Evolutionary conservation across 2,888 invertebrate genomes (phyloP).

Genomic region (Eristalis intricaria): DNA sequence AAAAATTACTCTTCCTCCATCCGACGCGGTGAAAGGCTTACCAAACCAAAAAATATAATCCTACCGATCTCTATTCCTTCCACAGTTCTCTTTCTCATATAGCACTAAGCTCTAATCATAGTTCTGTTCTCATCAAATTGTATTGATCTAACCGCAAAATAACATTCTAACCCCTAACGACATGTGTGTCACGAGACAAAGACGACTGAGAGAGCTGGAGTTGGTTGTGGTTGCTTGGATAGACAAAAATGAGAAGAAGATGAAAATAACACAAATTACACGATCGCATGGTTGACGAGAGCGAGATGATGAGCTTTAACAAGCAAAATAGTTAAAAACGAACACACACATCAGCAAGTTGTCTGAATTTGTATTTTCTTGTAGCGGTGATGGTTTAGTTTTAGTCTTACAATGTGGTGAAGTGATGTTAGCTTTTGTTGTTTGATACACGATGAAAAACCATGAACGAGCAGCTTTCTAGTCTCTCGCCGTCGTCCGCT

Average conservation of each 20-base stretch:
- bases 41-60: constrained; percentile 2
- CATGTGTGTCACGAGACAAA: neutral
- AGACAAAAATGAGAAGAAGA: neutral
- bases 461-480: no score
- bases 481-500: no score
- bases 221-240: neutral
- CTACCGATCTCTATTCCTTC: constrained; percentile 9
- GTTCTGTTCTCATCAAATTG: neutral
- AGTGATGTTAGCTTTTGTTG: no score
- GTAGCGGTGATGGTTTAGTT: no score
- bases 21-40: constrained; percentile 45
- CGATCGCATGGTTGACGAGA: neutral
- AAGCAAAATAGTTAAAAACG: no score
- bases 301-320: neutral
- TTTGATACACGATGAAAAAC: no score
- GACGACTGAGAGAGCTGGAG: neutral
- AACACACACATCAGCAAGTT: no score
- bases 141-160: neutral
- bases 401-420: no score
- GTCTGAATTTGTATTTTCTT: no score
- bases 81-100: constrained; percentile 8
- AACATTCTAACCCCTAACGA: neutral
- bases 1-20: constrained; percentile 28
- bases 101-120: constrained; percentile 16
- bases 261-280: neutral